phyloP scores from a whole-genome alignment of 92 coral and sea anemone genomes.

The Siderastrea radians region DNA sequence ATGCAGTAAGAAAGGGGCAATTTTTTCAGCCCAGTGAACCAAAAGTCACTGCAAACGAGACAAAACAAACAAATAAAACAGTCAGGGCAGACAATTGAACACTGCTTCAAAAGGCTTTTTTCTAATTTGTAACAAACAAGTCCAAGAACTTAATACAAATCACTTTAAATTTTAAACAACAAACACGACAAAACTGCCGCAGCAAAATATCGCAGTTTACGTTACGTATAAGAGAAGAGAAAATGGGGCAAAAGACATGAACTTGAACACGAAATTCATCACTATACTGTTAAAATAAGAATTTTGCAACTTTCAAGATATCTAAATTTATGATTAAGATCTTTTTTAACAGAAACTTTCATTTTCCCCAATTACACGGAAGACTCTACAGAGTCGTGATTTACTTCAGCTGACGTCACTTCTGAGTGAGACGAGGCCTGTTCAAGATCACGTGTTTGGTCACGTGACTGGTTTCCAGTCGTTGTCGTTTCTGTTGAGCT shows the following conservation, averaged over 20 bases:
- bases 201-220: background rate
- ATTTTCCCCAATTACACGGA: conserved; percentile 13
- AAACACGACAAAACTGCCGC: background rate
- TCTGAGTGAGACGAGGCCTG: background rate
- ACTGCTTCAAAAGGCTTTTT: background rate
- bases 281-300: background rate
- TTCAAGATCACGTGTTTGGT: background rate
- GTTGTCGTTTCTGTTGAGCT: background rate
- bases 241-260: background rate
- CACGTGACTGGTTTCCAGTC: conserved; percentile 3
- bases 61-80: background rate
- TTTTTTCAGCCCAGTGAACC: too few relatives aligned
- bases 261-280: background rate
- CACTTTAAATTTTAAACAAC: background rate
- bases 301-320: background rate
- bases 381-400: conserved; percentile 52
- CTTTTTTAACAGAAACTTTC: background rate
- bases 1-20: too few relatives aligned
- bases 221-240: background rate
- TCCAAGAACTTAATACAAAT: background rate
- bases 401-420: conserved; percentile 26
- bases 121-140: background rate
- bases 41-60: background rate
- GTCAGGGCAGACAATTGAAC: background rate
- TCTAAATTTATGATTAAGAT: background rate